Evolutionary conservation across 2,113 vertebrate species (phyloP), one percentile per base, ranked within the genome.

Genomic region (Dissostichus mawsoni): DNA sequence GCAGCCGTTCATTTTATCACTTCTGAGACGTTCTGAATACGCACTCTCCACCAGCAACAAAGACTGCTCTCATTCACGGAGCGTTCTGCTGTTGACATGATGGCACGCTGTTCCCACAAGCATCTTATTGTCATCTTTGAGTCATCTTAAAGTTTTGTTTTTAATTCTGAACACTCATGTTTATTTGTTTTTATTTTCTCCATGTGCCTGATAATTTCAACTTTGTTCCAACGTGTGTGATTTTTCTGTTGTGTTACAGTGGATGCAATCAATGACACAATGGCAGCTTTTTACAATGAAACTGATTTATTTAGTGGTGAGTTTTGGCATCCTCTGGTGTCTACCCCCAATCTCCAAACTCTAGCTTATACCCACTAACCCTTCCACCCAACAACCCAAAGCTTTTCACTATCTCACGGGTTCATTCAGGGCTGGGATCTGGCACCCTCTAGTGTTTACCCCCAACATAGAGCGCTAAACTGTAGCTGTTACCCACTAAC

Each of bases 211-310:
- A 87, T 93, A 88, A 92, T 86, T 89, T 92, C 86, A 88, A 80
- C 75, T 29, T 53, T 95, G 89, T 92, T 94, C 78, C 86, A 41
- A 41, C 36, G 81, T 95, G 95, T 94, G 95, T 96, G 85, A 94
- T 87, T 97, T 61, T 78, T 97, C 90, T 99, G 94, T 98, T 97
- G 92, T 99, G 96, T 99, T 99, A 96, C 98, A 99, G 98, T 98
- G 97, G 97, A 99, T 96, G 96, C 97, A 96, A 96, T 98, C 97
- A 99, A 99, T 99, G 98, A 99, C 94, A 99, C 98, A 97, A 94
- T 98, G 96, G 96, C 96, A 96, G 97, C 95, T 98, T 97, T 97
- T 96, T 98, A 98, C 96, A 99, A 96, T 99, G 98, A 98, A 94
- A 97, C 97, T 97, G 98, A 97, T 96, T 96, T 98, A 94, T 98